phyloP scores from a whole-genome alignment of 2,888 invertebrate genomes.

The Tromatobia lineatoria region DNA sequence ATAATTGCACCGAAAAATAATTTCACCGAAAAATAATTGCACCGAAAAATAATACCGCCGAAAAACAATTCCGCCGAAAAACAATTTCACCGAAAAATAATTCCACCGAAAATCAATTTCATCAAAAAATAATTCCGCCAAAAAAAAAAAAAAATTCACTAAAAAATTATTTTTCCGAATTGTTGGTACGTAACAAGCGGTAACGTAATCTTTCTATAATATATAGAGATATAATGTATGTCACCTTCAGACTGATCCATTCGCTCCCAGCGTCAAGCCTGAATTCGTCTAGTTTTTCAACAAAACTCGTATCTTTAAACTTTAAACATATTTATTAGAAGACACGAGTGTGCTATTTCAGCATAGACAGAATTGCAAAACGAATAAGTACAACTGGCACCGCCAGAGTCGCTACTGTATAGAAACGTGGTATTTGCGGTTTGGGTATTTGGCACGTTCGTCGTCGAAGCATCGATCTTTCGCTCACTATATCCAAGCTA shows the following conservation, averaged over 20 bases:
- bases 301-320: not conserved
- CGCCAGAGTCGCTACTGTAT: not conserved
- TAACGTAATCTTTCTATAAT: no score
- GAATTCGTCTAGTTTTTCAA: not conserved
- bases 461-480: slow-evolving; percentile 58
- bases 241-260: not conserved
- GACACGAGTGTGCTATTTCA: not conserved
- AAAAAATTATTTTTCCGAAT: no score
- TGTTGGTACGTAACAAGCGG: no score
- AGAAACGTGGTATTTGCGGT: slow-evolving; percentile 53
- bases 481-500: slow-evolving; percentile 8
- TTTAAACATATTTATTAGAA: not conserved
- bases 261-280: not conserved
- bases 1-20: no score
- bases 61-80: no score
- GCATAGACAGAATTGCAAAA: slow-evolving; percentile 19
- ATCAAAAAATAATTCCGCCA: no score
- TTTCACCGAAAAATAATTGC: no score
- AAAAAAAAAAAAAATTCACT: no score
- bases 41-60: no score
- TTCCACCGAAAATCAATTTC: no score
- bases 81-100: no score
- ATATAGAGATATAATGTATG: no score
- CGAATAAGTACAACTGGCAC: slow-evolving; percentile 18
- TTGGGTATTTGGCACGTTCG: slow-evolving; percentile 53